These are phyloP conservation scores for Silurus glanis DNA, from an alignment of 2,113 vertebrate genomes.

Conservation along the genomic window DNA sequence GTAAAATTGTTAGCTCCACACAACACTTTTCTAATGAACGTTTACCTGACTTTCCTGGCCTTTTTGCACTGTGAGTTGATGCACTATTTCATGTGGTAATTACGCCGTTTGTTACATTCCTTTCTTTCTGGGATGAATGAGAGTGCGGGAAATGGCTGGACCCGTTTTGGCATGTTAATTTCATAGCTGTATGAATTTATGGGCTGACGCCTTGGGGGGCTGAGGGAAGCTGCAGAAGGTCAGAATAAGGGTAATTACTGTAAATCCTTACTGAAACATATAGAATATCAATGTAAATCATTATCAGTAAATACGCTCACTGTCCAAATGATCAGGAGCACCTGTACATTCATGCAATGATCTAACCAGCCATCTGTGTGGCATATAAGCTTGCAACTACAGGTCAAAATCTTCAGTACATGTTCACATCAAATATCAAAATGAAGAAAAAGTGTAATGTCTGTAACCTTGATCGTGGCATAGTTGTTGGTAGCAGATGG, in stretches of 20 bases:
- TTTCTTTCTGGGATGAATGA: slow-evolving; percentile 74
- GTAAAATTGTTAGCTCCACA: background rate
- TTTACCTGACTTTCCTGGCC: background rate
- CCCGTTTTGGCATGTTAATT: slow-evolving; percentile 76
- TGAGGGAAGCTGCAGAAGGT: slow-evolving; percentile 74
- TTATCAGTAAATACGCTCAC: background rate
- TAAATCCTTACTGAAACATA: background rate
- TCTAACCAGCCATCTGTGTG: too few species aligned
- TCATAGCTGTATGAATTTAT: slow-evolving; percentile 81
- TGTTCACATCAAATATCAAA: too few species aligned
- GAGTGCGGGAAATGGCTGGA: slow-evolving; percentile 74
- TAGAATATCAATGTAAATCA: background rate
- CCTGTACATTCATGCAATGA: too few species aligned
- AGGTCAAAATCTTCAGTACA: too few species aligned
- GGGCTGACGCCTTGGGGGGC: slow-evolving; percentile 64
- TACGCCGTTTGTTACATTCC: slow-evolving; percentile 66
- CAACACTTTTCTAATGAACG: background rate
- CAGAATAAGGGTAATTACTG: slow-evolving; percentile 61
- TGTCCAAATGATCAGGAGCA: too few species aligned
- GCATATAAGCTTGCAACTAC: too few species aligned
- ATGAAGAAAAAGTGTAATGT: too few species aligned
- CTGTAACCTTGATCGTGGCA: too few species aligned
- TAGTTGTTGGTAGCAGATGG: too few species aligned
- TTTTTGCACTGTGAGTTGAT: slow-evolving; percentile 74
- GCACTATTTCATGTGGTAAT: slow-evolving; percentile 70